These are phyloP conservation scores for Helostoma temminkii DNA, from an alignment of 2,797 vertebrate species.

Conservation along the genomic window DNA sequence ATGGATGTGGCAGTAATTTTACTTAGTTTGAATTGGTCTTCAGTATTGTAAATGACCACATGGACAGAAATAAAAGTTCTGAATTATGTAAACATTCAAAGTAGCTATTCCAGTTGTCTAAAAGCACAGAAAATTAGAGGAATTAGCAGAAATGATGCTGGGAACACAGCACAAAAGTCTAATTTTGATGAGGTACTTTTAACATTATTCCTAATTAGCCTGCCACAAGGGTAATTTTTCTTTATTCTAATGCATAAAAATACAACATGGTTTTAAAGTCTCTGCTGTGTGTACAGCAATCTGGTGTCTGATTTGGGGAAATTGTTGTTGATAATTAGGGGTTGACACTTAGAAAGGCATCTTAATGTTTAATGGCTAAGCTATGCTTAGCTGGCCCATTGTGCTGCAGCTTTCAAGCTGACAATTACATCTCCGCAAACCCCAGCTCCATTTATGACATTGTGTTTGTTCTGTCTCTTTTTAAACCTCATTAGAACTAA, in stretches of 20 bases:
- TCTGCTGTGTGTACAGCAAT: neutral
- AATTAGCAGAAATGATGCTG: neutral
- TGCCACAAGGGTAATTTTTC: neutral
- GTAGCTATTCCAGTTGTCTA: neutral
- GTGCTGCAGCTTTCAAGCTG: constrained; percentile 17
- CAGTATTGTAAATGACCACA: neutral
- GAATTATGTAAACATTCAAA: constrained; percentile 3
- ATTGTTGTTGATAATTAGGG: constrained; percentile 29
- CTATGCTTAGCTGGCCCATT: constrained; percentile 10
- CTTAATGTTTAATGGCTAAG: constrained; percentile 24
- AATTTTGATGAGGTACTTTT: neutral
- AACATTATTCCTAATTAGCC: neutral
- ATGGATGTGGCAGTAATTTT: neutral
- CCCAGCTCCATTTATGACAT: neutral
- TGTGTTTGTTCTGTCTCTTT: constrained; percentile 43
- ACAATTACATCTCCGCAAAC: constrained; percentile 21
- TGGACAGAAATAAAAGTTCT: constrained; percentile 4
- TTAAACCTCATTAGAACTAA: constrained; percentile 41
- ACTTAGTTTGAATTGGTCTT: neutral
- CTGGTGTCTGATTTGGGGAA: neutral
- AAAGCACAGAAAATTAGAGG: neutral
- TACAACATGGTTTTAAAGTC: neutral
- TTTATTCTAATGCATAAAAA: neutral
- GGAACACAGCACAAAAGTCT: neutral
- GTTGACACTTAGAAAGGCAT: neutral